Conservation (phyloP, 1,140 invertebrate genomes). For the Lutraria rhynchaena region DNA sequence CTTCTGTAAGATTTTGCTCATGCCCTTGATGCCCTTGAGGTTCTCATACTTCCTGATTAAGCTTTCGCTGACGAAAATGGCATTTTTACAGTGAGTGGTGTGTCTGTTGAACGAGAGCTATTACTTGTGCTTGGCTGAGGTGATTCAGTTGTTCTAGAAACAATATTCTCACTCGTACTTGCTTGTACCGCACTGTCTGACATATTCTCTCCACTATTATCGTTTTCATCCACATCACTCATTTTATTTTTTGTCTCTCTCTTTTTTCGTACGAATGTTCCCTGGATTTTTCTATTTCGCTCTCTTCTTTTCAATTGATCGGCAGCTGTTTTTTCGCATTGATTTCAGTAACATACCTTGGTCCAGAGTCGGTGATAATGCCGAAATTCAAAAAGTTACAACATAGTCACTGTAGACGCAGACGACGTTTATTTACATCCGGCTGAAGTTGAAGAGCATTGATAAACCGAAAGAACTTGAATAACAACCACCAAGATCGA, state of each 20-base stretch:
- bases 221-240: background rate
- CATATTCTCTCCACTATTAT: background rate
- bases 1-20: constrained; percentile 23
- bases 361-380: no score
- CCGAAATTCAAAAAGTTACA: no score
- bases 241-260: background rate
- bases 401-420: no score
- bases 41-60: no score
- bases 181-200: background rate
- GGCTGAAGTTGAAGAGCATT: no score
- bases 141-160: background rate
- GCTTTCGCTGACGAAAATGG: constrained; percentile 4
- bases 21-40: constrained; percentile 23
- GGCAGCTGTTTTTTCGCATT: no score
- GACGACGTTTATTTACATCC: no score
- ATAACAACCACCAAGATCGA: no score
- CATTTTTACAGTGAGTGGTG: constrained; percentile 5
- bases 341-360: no score
- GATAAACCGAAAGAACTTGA: no score
- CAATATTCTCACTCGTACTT: background rate
- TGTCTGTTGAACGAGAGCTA: background rate
- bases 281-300: background rate
- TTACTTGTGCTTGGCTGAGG: background rate
- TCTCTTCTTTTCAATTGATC: background rate
- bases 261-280: background rate